Evolutionary conservation across 92 coral and sea anemone species (phyloP).

Genomic region (Chrysogorgia sp.): DNA sequence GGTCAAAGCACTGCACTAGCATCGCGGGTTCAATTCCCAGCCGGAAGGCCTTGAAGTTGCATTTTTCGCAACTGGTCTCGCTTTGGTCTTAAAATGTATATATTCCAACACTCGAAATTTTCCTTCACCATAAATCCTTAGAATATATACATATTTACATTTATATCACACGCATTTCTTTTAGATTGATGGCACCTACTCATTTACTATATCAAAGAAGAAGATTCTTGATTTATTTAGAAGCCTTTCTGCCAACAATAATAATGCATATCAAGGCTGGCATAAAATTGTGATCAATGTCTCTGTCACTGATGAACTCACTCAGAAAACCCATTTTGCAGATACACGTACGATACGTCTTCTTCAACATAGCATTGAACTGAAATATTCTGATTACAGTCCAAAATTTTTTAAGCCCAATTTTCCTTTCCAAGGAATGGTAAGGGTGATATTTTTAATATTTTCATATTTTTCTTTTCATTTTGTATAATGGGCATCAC

Average conservation of each 20-base stretch:
- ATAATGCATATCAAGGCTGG: constrained; percentile 11
- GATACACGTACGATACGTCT: not conserved
- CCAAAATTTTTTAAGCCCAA: constrained; percentile 84
- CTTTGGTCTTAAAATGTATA: no score
- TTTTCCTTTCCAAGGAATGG: constrained; percentile 71
- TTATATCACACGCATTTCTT: not conserved
- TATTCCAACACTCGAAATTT: no score
- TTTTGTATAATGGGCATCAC: not conserved
- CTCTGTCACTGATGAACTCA: constrained; percentile 13
- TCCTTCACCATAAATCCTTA: no score
- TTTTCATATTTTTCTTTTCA: not conserved
- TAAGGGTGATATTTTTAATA: constrained; percentile 42
- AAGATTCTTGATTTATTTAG: not conserved
- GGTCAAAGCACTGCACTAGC: no score
- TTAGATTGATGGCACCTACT: constrained; percentile 28
- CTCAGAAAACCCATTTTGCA: constrained; percentile 6
- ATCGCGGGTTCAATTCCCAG: no score
- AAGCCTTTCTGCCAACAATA: constrained; percentile 1
- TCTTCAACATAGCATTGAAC: not conserved
- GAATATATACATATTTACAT: no score
- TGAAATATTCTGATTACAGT: constrained; percentile 71
- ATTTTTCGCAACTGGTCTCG: no score
- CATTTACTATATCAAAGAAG: not conserved
- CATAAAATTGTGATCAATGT: not conserved
- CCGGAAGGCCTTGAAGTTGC: no score